Percentiles rank a stretch among this genome's conserved stretches.
These are phyloP conservation scores for Tachina lurida DNA, from an alignment of 2,888 invertebrate genomes.

Conservation along the genomic window DNA sequence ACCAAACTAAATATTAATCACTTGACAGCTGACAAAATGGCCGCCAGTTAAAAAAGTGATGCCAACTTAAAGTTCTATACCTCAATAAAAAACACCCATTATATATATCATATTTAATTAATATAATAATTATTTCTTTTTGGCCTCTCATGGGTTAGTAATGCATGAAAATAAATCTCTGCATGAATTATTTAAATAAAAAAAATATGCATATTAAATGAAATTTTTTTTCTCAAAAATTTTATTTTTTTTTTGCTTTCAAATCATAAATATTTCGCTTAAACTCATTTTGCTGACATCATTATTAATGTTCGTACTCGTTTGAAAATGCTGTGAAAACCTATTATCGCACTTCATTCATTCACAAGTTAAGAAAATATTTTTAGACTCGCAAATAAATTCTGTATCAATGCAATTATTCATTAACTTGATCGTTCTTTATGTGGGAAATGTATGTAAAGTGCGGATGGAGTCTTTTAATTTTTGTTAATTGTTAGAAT, in stretches of 20 bases:
- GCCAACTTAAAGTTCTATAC: no score
- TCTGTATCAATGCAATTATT: constrained; percentile 35
- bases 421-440: constrained; percentile 3
- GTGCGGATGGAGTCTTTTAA: neutral
- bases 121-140: neutral
- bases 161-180: constrained; percentile 6
- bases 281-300: constrained; percentile 65
- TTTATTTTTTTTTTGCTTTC: constrained; percentile 14
- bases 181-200: neutral
- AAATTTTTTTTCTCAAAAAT: constrained; percentile 12
- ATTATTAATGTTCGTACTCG: constrained; percentile 18
- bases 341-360: constrained; percentile 19
- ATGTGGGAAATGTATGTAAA: neutral
- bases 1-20: no score
- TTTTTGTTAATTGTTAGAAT: constrained; percentile 14
- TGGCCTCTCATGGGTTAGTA: neutral
- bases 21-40: no score
- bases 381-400: neutral
- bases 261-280: constrained; percentile 42
- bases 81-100: no score
- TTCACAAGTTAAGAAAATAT: neutral
- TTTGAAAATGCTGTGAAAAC: constrained; percentile 34
- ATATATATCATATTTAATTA: no score
- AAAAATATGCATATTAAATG: neutral
- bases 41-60: no score